A percentile compares a stretch with the other conserved stretches of the same genome.
These are phyloP conservation scores for Leucopternis melanops DNA, from an alignment of 2,113 vertebrate species.

Conservation along the genomic window DNA sequence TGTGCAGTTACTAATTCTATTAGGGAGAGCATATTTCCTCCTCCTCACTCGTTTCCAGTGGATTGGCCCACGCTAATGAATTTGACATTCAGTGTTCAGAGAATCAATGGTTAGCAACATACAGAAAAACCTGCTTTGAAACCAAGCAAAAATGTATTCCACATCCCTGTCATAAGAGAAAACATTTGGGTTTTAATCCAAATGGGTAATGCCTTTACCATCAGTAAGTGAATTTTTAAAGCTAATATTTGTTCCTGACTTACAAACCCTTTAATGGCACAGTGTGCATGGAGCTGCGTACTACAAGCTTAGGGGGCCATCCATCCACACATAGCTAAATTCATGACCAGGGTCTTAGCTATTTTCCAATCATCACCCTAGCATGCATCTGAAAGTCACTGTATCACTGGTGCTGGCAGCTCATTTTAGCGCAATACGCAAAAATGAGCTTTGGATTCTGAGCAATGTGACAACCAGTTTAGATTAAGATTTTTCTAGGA, in stretches of 20 bases:
- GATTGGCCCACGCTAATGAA: neutral
- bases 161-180: neutral
- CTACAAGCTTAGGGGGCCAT: neutral
- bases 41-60: neutral
- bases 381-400: neutral
- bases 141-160: neutral
- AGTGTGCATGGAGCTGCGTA: neutral
- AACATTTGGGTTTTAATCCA: neutral
- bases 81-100: neutral
- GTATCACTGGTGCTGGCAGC: neutral
- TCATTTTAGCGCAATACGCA: accelerated
- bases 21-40: neutral
- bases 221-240: neutral
- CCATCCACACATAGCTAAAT: neutral
- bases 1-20: constrained; percentile 2
- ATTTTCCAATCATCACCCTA: neutral
- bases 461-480: neutral
- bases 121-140: neutral
- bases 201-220: neutral
- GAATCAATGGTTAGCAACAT: neutral
- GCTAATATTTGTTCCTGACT: neutral
- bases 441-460: neutral
- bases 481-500: neutral
- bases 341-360: neutral
- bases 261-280: neutral